Conservation (phyloP, 2,113 vertebrate species). For the Scatophagus argus region DNA sequence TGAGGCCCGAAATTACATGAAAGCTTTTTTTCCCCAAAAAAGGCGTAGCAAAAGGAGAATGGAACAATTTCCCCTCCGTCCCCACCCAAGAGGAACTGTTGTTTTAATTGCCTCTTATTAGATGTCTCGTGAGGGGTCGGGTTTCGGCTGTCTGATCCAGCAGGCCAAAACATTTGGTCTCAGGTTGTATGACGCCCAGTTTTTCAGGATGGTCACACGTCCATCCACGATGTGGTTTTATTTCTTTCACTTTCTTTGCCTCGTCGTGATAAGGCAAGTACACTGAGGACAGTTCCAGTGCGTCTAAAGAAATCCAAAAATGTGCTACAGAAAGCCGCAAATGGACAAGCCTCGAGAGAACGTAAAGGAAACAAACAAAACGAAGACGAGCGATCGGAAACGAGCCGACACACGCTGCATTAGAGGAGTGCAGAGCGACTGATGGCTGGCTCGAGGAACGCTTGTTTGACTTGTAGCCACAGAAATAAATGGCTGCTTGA, state of each 20-base stretch:
- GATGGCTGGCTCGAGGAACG: background rate
- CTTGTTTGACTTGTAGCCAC: background rate
- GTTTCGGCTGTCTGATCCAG: constrained; percentile 21
- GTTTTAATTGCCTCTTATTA: constrained; percentile 36
- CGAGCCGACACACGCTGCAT: background rate
- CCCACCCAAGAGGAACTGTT: constrained; percentile 21
- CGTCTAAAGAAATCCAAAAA: too few relatives aligned
- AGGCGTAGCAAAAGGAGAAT: constrained; percentile 4
- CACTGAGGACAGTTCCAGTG: background rate
- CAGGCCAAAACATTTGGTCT: constrained; percentile 17
- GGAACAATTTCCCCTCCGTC: constrained; percentile 26
- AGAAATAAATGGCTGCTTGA: background rate
- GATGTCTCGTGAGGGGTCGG: constrained; percentile 6
- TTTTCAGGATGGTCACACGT: background rate
- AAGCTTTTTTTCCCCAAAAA: constrained; percentile 43
- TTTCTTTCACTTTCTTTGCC: background rate
- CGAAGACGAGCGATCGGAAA: background rate
- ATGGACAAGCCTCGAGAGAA: background rate
- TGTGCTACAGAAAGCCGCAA: background rate
- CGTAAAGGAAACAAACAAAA: background rate
- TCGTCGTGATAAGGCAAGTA: background rate
- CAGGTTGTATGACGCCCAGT: background rate
- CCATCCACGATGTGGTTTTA: background rate
- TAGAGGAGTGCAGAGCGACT: background rate
- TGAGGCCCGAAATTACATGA: constrained; percentile 44